These are phyloP conservation scores for Hirtodrosophila duncani DNA, from an alignment of 2,888 invertebrate genomes.

Conservation along the genomic window DNA sequence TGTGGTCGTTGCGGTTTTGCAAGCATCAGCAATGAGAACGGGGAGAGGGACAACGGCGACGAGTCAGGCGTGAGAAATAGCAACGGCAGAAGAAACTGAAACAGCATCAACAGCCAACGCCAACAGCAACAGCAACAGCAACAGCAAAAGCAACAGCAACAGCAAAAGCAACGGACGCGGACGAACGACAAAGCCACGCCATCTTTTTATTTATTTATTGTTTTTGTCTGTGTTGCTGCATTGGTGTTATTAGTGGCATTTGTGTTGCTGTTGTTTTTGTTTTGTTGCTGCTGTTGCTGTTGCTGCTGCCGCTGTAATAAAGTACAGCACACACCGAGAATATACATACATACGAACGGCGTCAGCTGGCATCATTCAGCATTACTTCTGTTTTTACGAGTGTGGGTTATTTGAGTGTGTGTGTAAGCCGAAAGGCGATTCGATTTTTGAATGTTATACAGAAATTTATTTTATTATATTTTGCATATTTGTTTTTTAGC, in stretches of 20 bases:
- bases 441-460: conserved; percentile 10
- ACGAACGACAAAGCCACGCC: conserved; percentile 52
- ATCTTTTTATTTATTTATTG: conserved; percentile 70
- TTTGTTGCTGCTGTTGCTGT: conserved; percentile 9
- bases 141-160: conserved; percentile 5
- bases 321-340: conserved; percentile 45
- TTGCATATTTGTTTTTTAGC: too few relatives aligned
- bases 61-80: too few relatives aligned
- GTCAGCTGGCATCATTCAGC: conserved; percentile 65
- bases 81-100: conserved; percentile 8
- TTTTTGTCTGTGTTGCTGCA: conserved; percentile 68
- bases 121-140: conserved; percentile 2
- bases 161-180: conserved; percentile 8
- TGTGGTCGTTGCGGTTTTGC: conserved; percentile 59
- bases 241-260: conserved; percentile 64
- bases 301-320: conserved; percentile 44
- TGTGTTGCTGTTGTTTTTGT: conserved; percentile 28
- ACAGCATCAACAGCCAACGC: conserved; percentile 7
- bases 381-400: conserved; percentile 36
- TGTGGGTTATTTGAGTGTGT: conserved; percentile 4
- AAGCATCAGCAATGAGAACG: conserved; percentile 46
- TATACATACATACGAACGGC: conserved; percentile 38
- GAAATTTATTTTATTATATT: too few relatives aligned
- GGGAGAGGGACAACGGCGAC: not conserved
- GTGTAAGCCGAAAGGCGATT: conserved; percentile 23